These are phyloP conservation scores for Batillaria attramentaria DNA, from an alignment of 1,140 invertebrate genomes.

Conservation along the genomic window DNA sequence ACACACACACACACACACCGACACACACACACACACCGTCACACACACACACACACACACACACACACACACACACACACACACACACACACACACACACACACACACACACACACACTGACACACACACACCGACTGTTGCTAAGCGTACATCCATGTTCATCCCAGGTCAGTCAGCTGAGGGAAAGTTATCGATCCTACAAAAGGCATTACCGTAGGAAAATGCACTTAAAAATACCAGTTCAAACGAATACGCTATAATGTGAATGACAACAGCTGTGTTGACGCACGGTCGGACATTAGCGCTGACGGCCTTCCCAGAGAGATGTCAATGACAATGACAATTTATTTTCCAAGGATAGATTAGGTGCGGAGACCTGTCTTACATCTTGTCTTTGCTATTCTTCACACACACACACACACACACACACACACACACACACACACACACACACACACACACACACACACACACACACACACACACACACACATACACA, in stretches of 20 bases:
- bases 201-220: neutral
- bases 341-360: too few relatives aligned
- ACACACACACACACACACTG: slow-evolving; percentile 13
- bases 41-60: slow-evolving; percentile 1
- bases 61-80: slow-evolving; percentile 3
- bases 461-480: neutral
- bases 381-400: too few relatives aligned
- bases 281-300: too few relatives aligned
- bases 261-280: neutral
- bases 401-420: too few relatives aligned
- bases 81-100: slow-evolving; percentile 19
- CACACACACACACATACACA: neutral
- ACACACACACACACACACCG: neutral
- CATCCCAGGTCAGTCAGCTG: too few relatives aligned
- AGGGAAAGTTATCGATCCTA: neutral
- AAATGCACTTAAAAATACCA: neutral
- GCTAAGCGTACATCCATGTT: too few relatives aligned
- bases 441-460: neutral
- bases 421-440: too few relatives aligned
- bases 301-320: too few relatives aligned
- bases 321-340: too few relatives aligned
- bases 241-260: neutral
- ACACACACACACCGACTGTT: neutral
- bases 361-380: too few relatives aligned
- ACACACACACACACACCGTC: neutral